Conservation (phyloP, 2,888 invertebrate genomes). For the Lumbricus terrestris region DNA sequence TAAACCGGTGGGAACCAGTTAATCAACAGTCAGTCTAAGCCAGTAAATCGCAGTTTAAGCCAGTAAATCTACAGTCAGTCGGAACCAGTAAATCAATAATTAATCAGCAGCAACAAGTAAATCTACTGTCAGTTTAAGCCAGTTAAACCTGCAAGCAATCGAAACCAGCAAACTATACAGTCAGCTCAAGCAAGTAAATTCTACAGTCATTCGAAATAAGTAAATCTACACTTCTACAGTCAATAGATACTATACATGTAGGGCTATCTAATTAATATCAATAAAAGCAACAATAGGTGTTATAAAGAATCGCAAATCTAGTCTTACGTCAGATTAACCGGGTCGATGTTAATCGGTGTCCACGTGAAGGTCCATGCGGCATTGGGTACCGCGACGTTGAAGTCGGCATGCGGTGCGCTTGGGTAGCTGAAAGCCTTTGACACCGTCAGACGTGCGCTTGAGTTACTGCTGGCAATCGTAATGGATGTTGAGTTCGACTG, state of each 20-base stretch:
- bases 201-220: neutral
- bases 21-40: neutral
- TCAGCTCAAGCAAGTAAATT: too few species aligned
- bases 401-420: neutral
- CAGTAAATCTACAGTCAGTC: neutral
- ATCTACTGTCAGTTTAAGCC: constrained; percentile 18
- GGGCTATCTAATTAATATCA: neutral
- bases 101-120: too few species aligned
- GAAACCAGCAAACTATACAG: neutral
- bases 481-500: neutral
- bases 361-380: neutral
- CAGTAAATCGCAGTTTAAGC: too few species aligned
- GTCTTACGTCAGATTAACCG: neutral
- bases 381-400: neutral
- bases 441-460: neutral
- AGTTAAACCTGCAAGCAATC: constrained; percentile 12
- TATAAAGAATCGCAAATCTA: neutral
- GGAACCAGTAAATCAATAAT: too few species aligned
- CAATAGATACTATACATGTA: neutral
- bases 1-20: neutral
- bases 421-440: neutral
- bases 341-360: neutral
- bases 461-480: neutral
- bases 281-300: too few species aligned
- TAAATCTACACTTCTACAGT: too few species aligned